These are phyloP conservation scores for Eueremaeus valkanovi DNA, from an alignment of 2,888 invertebrate species.

Conservation along the genomic window DNA sequence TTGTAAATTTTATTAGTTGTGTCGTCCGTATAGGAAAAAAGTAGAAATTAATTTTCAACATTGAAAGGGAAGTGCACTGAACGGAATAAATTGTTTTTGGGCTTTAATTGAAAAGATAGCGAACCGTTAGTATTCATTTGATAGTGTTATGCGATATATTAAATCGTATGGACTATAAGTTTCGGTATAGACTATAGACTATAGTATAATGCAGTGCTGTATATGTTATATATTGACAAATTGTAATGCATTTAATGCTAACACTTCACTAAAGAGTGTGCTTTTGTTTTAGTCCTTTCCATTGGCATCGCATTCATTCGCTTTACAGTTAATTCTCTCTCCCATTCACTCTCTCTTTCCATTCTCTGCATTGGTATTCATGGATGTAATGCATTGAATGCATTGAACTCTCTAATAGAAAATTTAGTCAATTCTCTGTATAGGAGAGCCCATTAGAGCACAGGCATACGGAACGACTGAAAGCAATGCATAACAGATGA, in stretches of 20 bases:
- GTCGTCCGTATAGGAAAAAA: no score
- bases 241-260: slow-evolving; percentile 20
- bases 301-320: neutral
- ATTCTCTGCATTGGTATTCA: slow-evolving; percentile 23
- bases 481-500: neutral
- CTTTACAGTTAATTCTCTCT: neutral
- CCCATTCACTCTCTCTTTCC: neutral
- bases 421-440: neutral
- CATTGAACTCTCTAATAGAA: neutral
- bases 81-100: slow-evolving; percentile 5
- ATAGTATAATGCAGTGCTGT: neutral
- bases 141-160: neutral
- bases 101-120: slow-evolving; percentile 10
- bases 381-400: slow-evolving; percentile 13
- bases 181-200: no score
- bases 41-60: neutral
- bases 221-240: slow-evolving; percentile 7
- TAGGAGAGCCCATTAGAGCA: neutral
- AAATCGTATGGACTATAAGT: no score
- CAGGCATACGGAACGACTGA: neutral
- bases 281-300: neutral
- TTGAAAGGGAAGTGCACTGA: neutral
- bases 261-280: neutral
- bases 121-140: slow-evolving; percentile 1
- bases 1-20: no score